A percentile compares a stretch with the other conserved stretches of the same genome.
These are phyloP conservation scores for Probaryconus sp. DNA, from an alignment of 1,140 invertebrate genomes.

Conservation along the genomic window DNA sequence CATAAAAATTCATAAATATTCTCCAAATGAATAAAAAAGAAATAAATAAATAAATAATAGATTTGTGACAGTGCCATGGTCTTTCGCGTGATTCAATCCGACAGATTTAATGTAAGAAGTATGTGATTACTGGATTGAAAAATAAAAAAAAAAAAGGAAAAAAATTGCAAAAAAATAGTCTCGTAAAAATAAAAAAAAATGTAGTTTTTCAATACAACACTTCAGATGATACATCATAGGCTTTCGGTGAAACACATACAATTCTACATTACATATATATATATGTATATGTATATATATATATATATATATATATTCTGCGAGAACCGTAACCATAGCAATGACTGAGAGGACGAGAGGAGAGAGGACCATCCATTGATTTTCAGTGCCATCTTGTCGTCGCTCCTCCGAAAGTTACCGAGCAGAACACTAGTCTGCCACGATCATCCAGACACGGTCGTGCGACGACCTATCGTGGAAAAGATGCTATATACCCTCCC, in stretches of 20 bases:
- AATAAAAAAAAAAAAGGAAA: too few relatives aligned
- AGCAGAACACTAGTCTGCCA: slow-evolving; percentile 40
- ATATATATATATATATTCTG: slow-evolving; percentile 26
- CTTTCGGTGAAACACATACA: slow-evolving; percentile 28
- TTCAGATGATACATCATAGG: slow-evolving; percentile 14
- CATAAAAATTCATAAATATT: too few relatives aligned
- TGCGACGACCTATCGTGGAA: slow-evolving; percentile 41
- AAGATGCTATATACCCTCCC: slow-evolving; percentile 36
- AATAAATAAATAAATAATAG: too few relatives aligned
- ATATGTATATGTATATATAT: background rate
- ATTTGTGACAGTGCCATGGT: too few relatives aligned
- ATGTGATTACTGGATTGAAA: background rate
- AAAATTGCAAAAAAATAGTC: slow-evolving; percentile 1
- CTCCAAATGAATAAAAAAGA: too few relatives aligned
- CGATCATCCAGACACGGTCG: slow-evolving; percentile 46
- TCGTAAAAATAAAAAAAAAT: background rate
- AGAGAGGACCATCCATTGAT: slow-evolving; percentile 74
- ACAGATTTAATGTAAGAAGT: too few relatives aligned
- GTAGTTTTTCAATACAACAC: slow-evolving; percentile 8
- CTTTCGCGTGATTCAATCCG: too few relatives aligned
- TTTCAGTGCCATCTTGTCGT: slow-evolving; percentile 78
- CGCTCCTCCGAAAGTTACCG: slow-evolving; percentile 64
- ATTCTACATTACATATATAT: slow-evolving; percentile 29
- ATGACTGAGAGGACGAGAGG: slow-evolving; percentile 67
- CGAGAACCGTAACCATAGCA: slow-evolving; percentile 75